Evolutionary conservation across 2,888 invertebrate genomes (phyloP), one percentile per base, ranked within the genome.

Genomic region (Hermodice carunculata): DNA sequence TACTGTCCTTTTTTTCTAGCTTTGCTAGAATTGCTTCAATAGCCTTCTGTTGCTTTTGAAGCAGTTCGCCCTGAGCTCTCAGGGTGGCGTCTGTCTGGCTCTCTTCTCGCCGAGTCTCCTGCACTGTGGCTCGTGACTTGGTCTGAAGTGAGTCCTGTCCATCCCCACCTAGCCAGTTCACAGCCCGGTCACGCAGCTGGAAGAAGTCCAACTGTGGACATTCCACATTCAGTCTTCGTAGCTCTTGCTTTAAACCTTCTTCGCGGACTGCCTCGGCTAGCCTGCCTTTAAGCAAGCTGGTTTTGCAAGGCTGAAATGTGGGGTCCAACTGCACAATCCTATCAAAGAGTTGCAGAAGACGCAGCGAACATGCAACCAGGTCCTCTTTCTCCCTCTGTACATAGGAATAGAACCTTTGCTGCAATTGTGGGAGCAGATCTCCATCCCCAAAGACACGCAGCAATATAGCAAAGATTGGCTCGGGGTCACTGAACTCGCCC

Each of bases 371-470:
- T 24, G 22, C 48, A 19, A 58, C 17, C 31, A 58, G 26, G 5
- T 48, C 26, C n/a, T n/a, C n/a, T 34, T 58, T 28, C 28, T 46
- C 44, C 8, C 26, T 5, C 28, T 57, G 58, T 24, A 28, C 1
- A 22, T 46, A 46, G 31, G 28, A 48, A 11, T 19, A 58, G 22
- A 58, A 58, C 24, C 29, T 19, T 28, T 58, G 58, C 46, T 58
- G 58, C 31, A 58, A 11, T 0, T 31, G 44, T 6, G 56, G 40
- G 37, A 34, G 19, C 32, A n/a, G n/a, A n/a, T n/a, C n/a, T n/a
- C n/a, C n/a, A n/a, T n/a, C n/a, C n/a, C n/a, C n/a, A n/a, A n/a
- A 43, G 17, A 37, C 22, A 3, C 37, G 32, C n/a, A 54, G 11
- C 24, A 54, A n/a, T 29, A 54, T 31, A 24, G 8, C n/a, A 17